These are phyloP conservation scores for Bubo bubo DNA, from an alignment of 2,113 vertebrate species.

Conservation along the genomic window DNA sequence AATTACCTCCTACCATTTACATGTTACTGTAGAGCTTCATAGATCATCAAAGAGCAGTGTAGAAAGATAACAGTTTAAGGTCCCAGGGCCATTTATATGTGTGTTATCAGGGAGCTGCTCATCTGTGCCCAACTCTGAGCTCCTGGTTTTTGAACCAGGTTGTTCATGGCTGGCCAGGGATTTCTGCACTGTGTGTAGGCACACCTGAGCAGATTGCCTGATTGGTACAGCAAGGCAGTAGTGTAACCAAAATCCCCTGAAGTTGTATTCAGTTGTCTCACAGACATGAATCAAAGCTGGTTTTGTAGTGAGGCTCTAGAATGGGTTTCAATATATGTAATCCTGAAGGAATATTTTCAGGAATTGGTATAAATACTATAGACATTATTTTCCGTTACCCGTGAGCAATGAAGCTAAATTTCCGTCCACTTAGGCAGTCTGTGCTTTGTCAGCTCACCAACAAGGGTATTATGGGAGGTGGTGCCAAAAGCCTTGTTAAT, in stretches of 20 bases:
- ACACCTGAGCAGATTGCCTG: background rate
- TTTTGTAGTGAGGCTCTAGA: background rate
- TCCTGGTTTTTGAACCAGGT: background rate
- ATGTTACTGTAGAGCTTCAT: background rate
- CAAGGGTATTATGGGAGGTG: too few relatives aligned
- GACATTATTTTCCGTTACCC: background rate
- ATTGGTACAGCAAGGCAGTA: background rate
- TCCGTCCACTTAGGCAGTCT: too few relatives aligned
- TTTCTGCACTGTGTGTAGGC: background rate
- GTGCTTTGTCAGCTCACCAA: too few relatives aligned
- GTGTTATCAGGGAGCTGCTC: background rate
- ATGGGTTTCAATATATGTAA: background rate
- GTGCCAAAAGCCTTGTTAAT: too few relatives aligned
- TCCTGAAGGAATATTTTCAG: background rate
- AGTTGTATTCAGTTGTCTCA: background rate
- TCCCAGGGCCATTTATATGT: background rate
- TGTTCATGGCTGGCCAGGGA: background rate
- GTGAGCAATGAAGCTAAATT: background rate
- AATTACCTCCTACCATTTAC: background rate
- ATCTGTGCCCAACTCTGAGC: accelerated
- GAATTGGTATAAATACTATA: background rate
- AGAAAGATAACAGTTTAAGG: background rate
- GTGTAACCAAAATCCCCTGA: background rate
- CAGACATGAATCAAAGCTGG: background rate
- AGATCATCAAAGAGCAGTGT: background rate